Percentiles rank a stretch among this genome's conserved stretches.
phyloP scores from a whole-genome alignment of 2,113 vertebrate genomes.

The Sceloporus undulatus region DNA sequence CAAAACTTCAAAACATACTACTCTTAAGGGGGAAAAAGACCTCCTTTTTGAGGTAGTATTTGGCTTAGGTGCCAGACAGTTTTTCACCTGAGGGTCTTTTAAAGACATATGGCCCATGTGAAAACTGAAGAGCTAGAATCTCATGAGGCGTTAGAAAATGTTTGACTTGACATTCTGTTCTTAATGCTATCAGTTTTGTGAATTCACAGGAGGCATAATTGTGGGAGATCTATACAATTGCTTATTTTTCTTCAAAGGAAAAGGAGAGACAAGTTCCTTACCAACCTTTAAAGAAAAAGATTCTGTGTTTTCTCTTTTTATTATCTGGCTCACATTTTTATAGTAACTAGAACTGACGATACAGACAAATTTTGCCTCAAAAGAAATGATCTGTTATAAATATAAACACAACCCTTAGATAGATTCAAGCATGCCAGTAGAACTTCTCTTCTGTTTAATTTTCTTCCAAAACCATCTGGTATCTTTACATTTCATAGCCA shows the following conservation, averaged over 20 bases:
- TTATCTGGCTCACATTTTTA: slow-evolving; percentile 52
- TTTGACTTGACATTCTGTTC: not conserved
- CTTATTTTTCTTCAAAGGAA: slow-evolving; percentile 24
- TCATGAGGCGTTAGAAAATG: not conserved
- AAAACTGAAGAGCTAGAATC: not conserved
- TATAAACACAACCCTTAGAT: slow-evolving; percentile 52
- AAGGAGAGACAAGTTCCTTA: not conserved
- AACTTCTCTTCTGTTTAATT: slow-evolving; percentile 69
- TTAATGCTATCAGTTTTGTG: slow-evolving; percentile 4
- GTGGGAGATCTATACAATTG: not conserved
- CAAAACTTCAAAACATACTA: not conserved
- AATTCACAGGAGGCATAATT: slow-evolving; percentile 25
- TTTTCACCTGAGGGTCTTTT: not conserved
- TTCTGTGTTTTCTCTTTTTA: slow-evolving; percentile 30
- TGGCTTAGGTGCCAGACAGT: not conserved
- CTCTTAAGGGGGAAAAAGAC: not conserved
- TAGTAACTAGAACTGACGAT: slow-evolving; percentile 64
- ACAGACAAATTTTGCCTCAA: slow-evolving; percentile 57
- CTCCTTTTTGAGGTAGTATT: not conserved
- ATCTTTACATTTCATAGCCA: slow-evolving; percentile 68
- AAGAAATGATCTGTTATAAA: slow-evolving; percentile 68
- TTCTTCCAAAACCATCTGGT: slow-evolving; percentile 74
- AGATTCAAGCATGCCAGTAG: slow-evolving; percentile 61
- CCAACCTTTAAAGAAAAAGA: slow-evolving; percentile 56
- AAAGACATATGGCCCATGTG: not conserved